These are phyloP conservation scores for Callionymus lyra DNA, from an alignment of 2,113 vertebrate species.

Conservation along the genomic window DNA sequence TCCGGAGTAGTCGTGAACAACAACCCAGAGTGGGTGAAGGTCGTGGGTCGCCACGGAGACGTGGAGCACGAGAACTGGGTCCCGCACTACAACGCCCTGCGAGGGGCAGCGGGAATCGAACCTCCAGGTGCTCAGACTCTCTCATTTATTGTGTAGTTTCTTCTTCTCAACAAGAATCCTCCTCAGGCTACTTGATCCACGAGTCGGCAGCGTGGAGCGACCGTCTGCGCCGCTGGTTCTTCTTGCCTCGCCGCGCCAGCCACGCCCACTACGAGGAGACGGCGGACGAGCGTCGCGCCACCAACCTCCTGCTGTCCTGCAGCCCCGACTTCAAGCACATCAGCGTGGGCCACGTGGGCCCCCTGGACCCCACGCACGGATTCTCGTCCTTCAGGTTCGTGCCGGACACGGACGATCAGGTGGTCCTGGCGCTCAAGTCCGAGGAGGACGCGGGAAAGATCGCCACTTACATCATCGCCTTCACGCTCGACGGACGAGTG, in stretches of 20 bases:
- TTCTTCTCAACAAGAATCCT: background rate
- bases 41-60: constrained; percentile 75
- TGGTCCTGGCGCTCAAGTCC: constrained; percentile 85
- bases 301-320: constrained; percentile 84
- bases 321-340: constrained; percentile 71
- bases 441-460: constrained; percentile 79
- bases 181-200: constrained; percentile 87
- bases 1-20: constrained; percentile 82
- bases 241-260: constrained; percentile 88
- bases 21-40: constrained; percentile 91
- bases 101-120: constrained; percentile 74
- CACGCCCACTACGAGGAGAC: constrained; percentile 76
- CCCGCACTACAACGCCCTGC: constrained; percentile 70
- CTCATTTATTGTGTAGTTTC: background rate
- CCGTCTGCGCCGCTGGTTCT: constrained; percentile 83
- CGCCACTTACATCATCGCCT: constrained; percentile 85
- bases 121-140: too few relatives aligned
- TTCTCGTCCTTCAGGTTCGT: constrained; percentile 97
- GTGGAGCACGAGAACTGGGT: constrained; percentile 88
- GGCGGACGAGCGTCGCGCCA: constrained; percentile 75
- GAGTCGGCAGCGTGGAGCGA: constrained; percentile 90
- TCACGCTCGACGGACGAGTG: constrained; percentile 79
- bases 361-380: constrained; percentile 76
- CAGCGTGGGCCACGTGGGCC: constrained; percentile 55
- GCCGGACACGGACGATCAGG: constrained; percentile 81